Evolutionary conservation across 1,140 invertebrate species (phyloP).

Genomic region (Maniola jurtina): DNA sequence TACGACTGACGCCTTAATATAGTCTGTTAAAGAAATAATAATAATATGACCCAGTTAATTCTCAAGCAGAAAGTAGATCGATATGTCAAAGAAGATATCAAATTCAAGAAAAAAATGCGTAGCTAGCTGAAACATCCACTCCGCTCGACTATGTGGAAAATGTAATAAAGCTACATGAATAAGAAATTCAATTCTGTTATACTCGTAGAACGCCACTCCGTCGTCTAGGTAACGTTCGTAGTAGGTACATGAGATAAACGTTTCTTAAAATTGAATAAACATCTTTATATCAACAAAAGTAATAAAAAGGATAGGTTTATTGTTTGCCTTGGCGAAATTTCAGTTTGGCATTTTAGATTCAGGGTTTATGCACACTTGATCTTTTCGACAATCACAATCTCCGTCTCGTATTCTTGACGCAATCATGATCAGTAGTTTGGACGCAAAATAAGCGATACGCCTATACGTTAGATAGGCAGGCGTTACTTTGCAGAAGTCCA

Average conservation of each 20-base stretch:
- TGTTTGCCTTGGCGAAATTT: not conserved
- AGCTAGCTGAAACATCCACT: slow-evolving; percentile 24
- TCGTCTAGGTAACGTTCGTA: slow-evolving; percentile 29
- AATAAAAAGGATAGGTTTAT: not conserved
- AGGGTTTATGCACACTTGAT: no score
- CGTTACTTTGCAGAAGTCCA: no score
- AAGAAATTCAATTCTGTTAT: slow-evolving; percentile 47
- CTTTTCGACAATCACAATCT: no score
- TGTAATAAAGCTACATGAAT: slow-evolving; percentile 43
- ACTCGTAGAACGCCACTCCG: slow-evolving; percentile 35
- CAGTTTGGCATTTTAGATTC: not conserved
- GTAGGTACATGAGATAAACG: slow-evolving; percentile 17
- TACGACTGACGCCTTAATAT: no score
- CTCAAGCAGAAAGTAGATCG: slow-evolving; percentile 2
- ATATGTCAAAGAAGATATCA: slow-evolving; percentile 28
- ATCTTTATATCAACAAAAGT: not conserved
- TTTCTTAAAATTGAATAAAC: slow-evolving; percentile 21
- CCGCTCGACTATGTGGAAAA: slow-evolving; percentile 34
- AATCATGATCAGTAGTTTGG: no score
- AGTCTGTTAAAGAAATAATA: not conserved
- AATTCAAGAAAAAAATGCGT: slow-evolving; percentile 29
- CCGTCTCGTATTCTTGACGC: no score
- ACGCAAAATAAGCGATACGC: no score
- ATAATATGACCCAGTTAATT: not conserved
- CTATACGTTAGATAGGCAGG: no score